Conservation (phyloP, 1,140 invertebrate genomes). For the Pseudomyrmex dendroicus region DNA sequence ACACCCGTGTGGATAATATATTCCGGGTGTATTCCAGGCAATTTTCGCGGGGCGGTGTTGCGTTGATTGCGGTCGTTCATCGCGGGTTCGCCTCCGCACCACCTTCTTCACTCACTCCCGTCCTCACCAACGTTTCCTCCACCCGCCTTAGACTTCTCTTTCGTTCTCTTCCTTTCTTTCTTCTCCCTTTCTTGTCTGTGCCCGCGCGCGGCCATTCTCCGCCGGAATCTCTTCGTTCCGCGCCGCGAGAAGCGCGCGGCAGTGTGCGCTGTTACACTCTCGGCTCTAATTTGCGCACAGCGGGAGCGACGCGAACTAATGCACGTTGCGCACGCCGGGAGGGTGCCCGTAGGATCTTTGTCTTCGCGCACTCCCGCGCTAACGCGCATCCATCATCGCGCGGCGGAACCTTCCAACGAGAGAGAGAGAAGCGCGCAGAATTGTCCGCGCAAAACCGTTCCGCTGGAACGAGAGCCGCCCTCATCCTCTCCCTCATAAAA, state of each 20-base stretch:
- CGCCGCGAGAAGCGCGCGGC: conserved; percentile 66
- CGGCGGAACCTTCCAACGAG: conserved; percentile 62
- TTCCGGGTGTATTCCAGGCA: conserved; percentile 79
- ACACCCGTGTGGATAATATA: conserved; percentile 80
- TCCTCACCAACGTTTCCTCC: conserved; percentile 59
- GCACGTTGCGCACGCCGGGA: conserved; percentile 80
- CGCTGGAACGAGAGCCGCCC: conserved; percentile 28
- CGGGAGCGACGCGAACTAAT: conserved; percentile 83
- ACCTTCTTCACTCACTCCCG: conserved; percentile 44
- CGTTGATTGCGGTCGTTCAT: conserved; percentile 83
- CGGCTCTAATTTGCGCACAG: conserved; percentile 83
- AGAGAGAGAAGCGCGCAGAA: conserved; percentile 13
- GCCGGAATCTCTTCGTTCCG: conserved; percentile 58
- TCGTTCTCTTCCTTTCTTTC: conserved; percentile 32
- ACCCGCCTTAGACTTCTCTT: conserved; percentile 15
- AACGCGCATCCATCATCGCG: conserved; percentile 81
- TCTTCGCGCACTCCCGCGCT: conserved; percentile 82
- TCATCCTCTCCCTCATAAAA: conserved; percentile 4
- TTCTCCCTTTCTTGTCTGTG: neutral
- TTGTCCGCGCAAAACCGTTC: conserved; percentile 42
- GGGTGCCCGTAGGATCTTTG: conserved; percentile 79
- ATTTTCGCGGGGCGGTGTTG: conserved; percentile 81
- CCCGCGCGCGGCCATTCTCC: conserved; percentile 32
- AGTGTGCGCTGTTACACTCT: conserved; percentile 66
- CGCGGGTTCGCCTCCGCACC: conserved; percentile 74